phyloP scores from a whole-genome alignment of 2,113 vertebrate genomes.

The Trachemys scripta region DNA sequence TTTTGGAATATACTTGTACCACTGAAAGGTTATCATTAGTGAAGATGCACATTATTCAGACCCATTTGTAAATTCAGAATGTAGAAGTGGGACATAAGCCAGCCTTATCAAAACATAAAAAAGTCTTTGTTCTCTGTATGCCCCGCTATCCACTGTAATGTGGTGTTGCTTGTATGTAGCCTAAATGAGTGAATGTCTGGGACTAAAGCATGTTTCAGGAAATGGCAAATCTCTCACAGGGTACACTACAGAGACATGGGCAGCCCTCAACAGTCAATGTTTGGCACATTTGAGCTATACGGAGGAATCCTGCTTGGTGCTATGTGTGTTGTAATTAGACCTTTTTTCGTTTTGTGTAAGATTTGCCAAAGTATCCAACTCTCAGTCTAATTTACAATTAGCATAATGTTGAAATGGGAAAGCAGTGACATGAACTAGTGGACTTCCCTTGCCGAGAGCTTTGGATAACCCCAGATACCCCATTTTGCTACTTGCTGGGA shows the following conservation, averaged over 20 bases:
- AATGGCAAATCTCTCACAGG: not conserved
- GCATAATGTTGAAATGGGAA: not conserved
- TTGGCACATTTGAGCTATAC: not conserved
- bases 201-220: not conserved
- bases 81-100: not conserved
- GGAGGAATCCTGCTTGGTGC: not conserved
- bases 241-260: not conserved
- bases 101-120: not conserved
- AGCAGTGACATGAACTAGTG: not conserved
- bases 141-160: not conserved
- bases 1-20: not conserved
- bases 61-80: not conserved
- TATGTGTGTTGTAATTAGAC: not conserved
- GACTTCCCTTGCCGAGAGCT: not conserved
- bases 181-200: not conserved
- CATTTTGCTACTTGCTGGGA: not conserved
- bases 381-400: not conserved
- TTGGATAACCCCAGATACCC: not conserved
- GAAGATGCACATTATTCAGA: not conserved
- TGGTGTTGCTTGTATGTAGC: accelerated
- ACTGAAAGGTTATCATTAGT: not conserved
- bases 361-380: not conserved
- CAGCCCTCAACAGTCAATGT: not conserved
- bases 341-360: not conserved
- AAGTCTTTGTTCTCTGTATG: not conserved